Base-by-base conservation (phyloP, 2,113 vertebrate species). In the Ochotona princeps region DNA sequence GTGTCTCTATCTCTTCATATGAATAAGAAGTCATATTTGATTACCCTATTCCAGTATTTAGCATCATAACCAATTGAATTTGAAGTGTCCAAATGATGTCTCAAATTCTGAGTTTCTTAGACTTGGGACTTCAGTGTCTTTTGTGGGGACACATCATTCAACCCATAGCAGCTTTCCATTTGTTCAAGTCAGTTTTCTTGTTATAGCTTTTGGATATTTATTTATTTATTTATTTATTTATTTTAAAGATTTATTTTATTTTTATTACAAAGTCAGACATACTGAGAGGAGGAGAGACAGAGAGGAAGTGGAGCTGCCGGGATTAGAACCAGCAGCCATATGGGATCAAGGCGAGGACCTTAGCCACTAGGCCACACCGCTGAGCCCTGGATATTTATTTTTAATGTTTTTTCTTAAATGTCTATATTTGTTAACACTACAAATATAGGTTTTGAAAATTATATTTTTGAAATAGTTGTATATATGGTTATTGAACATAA, bases 131-230 rank as follows among this genome's bases (percentile, higher is more conserved):
- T 79, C 70, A 82, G 15, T 23, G n/a, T 54, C 23, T 74, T 25
- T 47, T 83, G 70, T 75, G 66, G 35, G 14, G 63, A 25, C 14
- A 88, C 26, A 73, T 21, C 76, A 1, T 83, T 83, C 35, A 80
- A 14, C 25, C 25, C 4, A 11, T 69, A 69, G 32, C 8, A 84
- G 18, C 1, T 10, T 63, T 54, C 54, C 51, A 86, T 89, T 74
- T 89, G 17, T 80, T 95, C 26, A 93, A 23, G 66, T 88, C 13
- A 83, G 2, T 78, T 72, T 90, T 83, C 70, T 80, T 83, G 11
- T 13, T 65, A 49, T 8, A 54, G 18, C 69, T 76, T 90, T 79
- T 51, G 5, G 18, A 54, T 12, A 57, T 66, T 84, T 82, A 13
- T 70, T 49, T n/a, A n/a, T n/a, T n/a, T n/a, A n/a, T n/a, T n/a